Conservation (phyloP, 2,888 invertebrate species). For the Folsomia candida region DNA sequence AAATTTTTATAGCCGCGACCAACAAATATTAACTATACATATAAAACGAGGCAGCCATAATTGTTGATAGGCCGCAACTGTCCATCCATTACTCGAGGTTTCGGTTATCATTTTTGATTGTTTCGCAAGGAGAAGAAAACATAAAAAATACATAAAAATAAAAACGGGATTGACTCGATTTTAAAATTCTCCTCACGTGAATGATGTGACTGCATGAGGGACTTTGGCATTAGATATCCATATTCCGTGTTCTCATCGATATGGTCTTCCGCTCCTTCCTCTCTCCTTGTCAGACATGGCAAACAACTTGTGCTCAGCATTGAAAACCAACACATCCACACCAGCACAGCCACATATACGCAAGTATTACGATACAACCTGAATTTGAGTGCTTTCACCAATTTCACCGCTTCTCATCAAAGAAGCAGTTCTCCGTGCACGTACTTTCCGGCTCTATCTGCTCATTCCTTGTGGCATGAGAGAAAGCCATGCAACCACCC, state of each 20-base stretch:
- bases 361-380: not conserved
- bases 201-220: not conserved
- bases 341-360: not conserved
- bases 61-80: too few relatives aligned
- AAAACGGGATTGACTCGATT: too few relatives aligned
- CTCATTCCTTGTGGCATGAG: too few relatives aligned
- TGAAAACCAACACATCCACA: not conserved
- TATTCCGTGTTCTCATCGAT: not conserved
- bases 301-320: not conserved
- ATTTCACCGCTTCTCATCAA: not conserved
- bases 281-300: not conserved
- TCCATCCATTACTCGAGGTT: too few relatives aligned
- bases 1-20: too few relatives aligned
- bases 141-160: too few relatives aligned
- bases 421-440: not conserved
- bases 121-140: too few relatives aligned
- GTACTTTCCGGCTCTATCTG: not conserved
- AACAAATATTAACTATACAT: too few relatives aligned
- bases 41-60: too few relatives aligned
- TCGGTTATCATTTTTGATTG: too few relatives aligned
- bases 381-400: slow-evolving; percentile 1
- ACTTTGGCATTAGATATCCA: not conserved
- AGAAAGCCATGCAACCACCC: not conserved
- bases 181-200: slow-evolving; percentile 20
- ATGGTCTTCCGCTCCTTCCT: not conserved